These are phyloP conservation scores for Macropus fuliginosus DNA, from an alignment of 2,797 vertebrate species.

Conservation along the genomic window DNA sequence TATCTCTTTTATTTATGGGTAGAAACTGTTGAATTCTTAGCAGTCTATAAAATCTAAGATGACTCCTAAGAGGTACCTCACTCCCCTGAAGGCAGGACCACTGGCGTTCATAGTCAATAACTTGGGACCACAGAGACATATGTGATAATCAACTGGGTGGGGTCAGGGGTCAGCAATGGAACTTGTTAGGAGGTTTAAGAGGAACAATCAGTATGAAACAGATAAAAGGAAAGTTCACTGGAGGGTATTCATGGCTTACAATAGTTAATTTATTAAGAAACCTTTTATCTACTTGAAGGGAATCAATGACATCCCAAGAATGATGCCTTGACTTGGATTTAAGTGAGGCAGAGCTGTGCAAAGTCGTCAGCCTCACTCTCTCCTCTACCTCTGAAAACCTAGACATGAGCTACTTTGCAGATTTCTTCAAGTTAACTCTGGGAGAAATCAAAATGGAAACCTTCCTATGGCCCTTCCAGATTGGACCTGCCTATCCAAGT, in stretches of 20 bases:
- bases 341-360: neutral
- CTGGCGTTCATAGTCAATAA: neutral
- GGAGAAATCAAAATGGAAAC: neutral
- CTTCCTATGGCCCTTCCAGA: neutral
- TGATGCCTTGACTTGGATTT: neutral
- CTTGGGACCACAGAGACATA: neutral
- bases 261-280: neutral
- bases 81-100: neutral
- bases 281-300: neutral
- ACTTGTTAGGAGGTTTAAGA: neutral
- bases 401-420: neutral
- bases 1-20: neutral
- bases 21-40: neutral
- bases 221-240: neutral
- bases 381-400: neutral
- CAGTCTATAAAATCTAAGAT: neutral
- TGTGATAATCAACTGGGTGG: neutral
- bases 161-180: neutral
- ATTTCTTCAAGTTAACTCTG: neutral
- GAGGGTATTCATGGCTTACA: neutral
- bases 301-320: neutral
- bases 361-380: neutral
- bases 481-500: neutral
- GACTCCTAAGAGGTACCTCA: neutral
- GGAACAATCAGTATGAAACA: neutral